Conservation (phyloP, 2,113 vertebrate species). For the Myxocyprinus asiaticus region DNA sequence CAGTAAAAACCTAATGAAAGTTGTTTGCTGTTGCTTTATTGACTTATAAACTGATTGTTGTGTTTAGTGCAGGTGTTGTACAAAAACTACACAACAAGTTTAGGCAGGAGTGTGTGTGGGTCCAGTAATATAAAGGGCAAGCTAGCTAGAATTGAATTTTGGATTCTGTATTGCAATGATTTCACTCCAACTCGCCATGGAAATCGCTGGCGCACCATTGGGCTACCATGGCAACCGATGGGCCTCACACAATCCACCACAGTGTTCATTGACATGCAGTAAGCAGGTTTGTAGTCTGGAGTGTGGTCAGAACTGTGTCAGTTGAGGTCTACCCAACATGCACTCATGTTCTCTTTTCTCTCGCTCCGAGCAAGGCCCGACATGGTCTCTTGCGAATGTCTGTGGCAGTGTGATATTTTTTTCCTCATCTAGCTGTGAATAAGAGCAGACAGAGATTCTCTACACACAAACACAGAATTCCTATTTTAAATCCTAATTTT, state of each 20-base stretch:
- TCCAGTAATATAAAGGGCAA: slow-evolving; percentile 43
- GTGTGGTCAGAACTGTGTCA: slow-evolving; percentile 28
- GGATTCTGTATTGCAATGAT: slow-evolving; percentile 60
- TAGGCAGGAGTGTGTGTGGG: slow-evolving; percentile 27
- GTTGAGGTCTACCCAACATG: slow-evolving; percentile 5
- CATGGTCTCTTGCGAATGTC: slow-evolving; percentile 8
- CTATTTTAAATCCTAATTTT: neutral
- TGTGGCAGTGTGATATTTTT: neutral
- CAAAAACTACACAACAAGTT: too few relatives aligned
- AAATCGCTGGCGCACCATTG: slow-evolving; percentile 60
- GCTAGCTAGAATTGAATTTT: slow-evolving; percentile 59
- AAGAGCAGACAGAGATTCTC: neutral
- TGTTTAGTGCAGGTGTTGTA: neutral
- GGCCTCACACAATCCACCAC: slow-evolving; percentile 41
- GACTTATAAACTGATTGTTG: neutral
- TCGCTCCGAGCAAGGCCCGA: neutral
- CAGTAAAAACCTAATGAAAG: neutral
- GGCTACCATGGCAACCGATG: slow-evolving; percentile 65
- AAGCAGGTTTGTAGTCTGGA: slow-evolving; percentile 25
- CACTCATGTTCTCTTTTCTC: slow-evolving; percentile 11
- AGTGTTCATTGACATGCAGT: slow-evolving; percentile 17
- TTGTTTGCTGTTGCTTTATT: neutral
- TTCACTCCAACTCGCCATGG: slow-evolving; percentile 58
- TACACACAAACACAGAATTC: slow-evolving; percentile 13
- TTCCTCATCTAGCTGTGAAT: slow-evolving; percentile 4